Evolutionary conservation across 92 coral and sea anemone species (phyloP).

Genomic region (Bergia sp.): DNA sequence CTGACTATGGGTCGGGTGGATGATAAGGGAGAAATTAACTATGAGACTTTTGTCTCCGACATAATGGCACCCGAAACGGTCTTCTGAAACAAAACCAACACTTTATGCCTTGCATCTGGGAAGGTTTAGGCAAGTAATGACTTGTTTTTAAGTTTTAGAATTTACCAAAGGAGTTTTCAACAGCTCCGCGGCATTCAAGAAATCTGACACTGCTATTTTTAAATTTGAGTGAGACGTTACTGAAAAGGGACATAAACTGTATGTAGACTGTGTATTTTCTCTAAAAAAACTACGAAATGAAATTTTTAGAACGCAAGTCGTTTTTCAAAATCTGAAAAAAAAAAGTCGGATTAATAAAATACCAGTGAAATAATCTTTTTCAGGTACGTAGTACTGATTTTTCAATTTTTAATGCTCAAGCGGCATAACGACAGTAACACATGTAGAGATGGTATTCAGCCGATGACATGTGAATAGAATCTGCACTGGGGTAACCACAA

Average conservation of each 20-base stretch:
- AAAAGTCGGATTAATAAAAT: no score
- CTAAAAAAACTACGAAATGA: no score
- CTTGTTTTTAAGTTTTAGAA: background rate
- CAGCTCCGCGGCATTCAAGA: background rate
- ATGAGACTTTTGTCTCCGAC: conserved; percentile 73
- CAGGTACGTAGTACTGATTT: background rate
- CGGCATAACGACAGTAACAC: no score
- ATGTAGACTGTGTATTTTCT: background rate
- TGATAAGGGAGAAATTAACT: conserved; percentile 82
- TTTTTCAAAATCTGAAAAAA: no score
- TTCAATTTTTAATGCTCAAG: no score
- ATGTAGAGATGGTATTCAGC: background rate
- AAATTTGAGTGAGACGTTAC: no score
- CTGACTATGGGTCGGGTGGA: conserved; percentile 83
- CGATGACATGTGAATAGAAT: background rate
- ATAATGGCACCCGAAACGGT: conserved; percentile 43
- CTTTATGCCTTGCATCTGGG: background rate
- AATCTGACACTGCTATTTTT: no score
- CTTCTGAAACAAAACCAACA: background rate
- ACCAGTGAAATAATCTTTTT: no score
- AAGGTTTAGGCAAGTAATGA: no score
- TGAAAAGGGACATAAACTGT: no score
- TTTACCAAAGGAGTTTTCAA: background rate
- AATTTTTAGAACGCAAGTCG: background rate
- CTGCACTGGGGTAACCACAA: background rate